Conservation (phyloP, 1,140 invertebrate genomes). For the Coelopa frigida region DNA sequence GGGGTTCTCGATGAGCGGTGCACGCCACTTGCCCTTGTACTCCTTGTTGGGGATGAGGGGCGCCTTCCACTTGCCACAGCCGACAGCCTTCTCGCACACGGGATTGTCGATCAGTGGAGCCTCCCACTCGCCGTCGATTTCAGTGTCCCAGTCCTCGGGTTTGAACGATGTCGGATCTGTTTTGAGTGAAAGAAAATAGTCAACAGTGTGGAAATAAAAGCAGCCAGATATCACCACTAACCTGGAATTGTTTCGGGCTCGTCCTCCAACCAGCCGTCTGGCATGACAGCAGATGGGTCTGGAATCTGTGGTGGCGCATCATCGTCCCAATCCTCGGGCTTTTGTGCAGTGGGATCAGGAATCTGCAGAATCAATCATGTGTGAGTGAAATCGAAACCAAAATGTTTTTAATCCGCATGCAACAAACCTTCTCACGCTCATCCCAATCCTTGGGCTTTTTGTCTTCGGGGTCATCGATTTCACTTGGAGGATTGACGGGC, state of each 20-base stretch:
- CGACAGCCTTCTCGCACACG: conserved; percentile 70
- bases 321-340: conserved; percentile 95
- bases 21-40: conserved; percentile 89
- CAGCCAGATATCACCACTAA: conserved; percentile 13
- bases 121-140: conserved; percentile 99
- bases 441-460: conserved; percentile 92
- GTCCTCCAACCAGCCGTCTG: conserved; percentile 90
- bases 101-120: conserved; percentile 89
- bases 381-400: background rate
- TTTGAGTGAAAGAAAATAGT: conserved; percentile 7
- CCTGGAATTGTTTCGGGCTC: conserved; percentile 78
- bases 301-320: conserved; percentile 82
- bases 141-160: conserved; percentile 93
- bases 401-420: background rate
- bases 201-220: background rate
- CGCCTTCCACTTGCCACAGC: conserved; percentile 87
- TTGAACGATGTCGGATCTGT: conserved; percentile 77
- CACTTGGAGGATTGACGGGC: conserved; percentile 87
- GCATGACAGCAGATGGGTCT: conserved; percentile 81
- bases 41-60: conserved; percentile 83
- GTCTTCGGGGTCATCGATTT: conserved; percentile 93
- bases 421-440: conserved; percentile 75
- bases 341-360: conserved; percentile 74
- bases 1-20: conserved; percentile 87
- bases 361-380: conserved; percentile 49